Percentiles rank a stretch among this genome's conserved stretches.
Conservation (phyloP, 2,888 invertebrate species). For the Parasteatoda lunata region DNA sequence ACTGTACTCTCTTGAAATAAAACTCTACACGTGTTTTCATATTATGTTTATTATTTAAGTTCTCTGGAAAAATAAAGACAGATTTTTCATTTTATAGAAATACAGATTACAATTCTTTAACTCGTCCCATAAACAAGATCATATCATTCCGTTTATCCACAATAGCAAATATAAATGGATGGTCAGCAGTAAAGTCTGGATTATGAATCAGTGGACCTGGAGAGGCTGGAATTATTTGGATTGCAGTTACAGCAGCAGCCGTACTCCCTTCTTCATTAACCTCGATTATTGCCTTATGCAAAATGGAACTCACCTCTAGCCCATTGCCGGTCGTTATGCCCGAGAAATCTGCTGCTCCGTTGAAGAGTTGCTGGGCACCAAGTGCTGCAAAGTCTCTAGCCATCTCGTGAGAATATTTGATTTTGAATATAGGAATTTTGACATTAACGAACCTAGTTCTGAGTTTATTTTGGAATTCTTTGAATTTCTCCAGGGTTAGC, state of each 20-base stretch:
- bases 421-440: conserved; percentile 66
- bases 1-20: too few relatives aligned
- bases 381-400: conserved; percentile 28
- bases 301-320: conserved; percentile 62
- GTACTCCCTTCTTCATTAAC: conserved; percentile 70
- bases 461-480: conserved; percentile 22
- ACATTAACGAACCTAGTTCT: conserved; percentile 44
- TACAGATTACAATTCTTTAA: conserved; percentile 44
- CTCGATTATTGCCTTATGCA: conserved; percentile 69
- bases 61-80: too few relatives aligned
- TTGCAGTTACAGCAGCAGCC: conserved; percentile 63
- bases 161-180: conserved; percentile 66
- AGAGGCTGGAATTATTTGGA: conserved; percentile 13
- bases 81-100: not conserved
- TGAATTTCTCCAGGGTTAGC: conserved; percentile 29
- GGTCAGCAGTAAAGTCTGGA: conserved; percentile 55
- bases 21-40: too few relatives aligned
- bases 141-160: conserved; percentile 51
- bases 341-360: conserved; percentile 59
- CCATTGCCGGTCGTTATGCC: conserved; percentile 60
- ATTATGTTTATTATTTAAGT: too few relatives aligned
- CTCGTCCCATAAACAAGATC: conserved; percentile 60
- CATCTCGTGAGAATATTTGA: conserved; percentile 39
- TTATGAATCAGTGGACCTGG: not conserved
- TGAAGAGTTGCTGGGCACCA: conserved; percentile 59